Conservation (phyloP, 2,113 vertebrate genomes). For the Siniperca chuatsi region DNA sequence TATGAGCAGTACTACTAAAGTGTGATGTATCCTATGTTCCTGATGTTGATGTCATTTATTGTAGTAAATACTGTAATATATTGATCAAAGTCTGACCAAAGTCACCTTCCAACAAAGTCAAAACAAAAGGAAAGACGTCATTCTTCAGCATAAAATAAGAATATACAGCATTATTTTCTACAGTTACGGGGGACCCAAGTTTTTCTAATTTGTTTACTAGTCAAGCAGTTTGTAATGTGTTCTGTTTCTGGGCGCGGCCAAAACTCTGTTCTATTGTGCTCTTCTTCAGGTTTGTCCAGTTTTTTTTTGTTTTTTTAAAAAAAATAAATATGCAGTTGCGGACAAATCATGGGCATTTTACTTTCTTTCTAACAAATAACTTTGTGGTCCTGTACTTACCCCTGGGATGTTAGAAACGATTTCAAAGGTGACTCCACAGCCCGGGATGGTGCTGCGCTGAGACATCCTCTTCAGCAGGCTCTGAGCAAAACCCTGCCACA, state of each 20-base stretch:
- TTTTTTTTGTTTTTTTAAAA: no score
- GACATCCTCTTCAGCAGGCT: constrained; percentile 94
- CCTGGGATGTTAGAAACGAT: constrained; percentile 97
- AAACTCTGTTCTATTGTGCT: not conserved
- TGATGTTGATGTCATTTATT: no score
- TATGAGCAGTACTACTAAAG: no score
- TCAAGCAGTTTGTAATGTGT: not conserved
- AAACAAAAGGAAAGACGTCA: not conserved
- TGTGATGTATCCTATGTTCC: no score
- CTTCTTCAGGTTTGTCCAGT: not conserved
- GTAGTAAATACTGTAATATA: not conserved
- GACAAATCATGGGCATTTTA: not conserved
- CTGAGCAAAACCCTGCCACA: constrained; percentile 92
- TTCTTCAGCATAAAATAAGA: not conserved
- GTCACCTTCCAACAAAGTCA: not conserved
- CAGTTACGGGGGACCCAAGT: not conserved
- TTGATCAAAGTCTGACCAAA: not conserved
- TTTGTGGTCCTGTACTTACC: constrained; percentile 75
- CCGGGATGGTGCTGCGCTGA: constrained; percentile 90
- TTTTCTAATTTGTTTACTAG: not conserved
- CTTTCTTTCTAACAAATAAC: not conserved
- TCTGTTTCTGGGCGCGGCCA: no score
- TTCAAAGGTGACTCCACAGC: constrained; percentile 95
- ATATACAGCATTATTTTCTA: not conserved
- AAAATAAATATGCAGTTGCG: not conserved